A percentile compares a stretch with the other conserved stretches of the same genome.
Evolutionary conservation across 2,113 vertebrate genomes (phyloP).

Genomic region (Phoxinus phoxinus): DNA sequence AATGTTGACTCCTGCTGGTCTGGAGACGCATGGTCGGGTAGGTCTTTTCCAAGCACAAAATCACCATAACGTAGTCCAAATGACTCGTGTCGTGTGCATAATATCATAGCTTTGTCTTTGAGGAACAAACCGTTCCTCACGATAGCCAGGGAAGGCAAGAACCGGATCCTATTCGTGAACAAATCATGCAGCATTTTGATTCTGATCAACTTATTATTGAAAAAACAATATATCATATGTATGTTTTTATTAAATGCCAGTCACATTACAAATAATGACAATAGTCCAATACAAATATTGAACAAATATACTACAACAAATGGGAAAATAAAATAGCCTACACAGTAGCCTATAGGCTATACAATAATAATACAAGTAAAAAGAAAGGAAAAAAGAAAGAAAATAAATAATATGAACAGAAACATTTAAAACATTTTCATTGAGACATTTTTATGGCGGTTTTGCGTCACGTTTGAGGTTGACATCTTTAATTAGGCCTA

Average conservation of each 20-base stretch:
- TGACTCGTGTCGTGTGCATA: background rate
- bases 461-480: background rate
- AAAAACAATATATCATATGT: too few relatives aligned
- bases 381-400: too few relatives aligned
- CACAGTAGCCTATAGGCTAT: too few relatives aligned
- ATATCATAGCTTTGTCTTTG: background rate
- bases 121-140: background rate
- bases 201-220: background rate
- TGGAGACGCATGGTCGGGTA: background rate
- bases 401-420: too few relatives aligned
- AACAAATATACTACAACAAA: too few relatives aligned
- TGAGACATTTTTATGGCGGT: background rate
- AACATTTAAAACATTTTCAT: background rate
- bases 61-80: background rate
- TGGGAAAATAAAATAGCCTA: too few relatives aligned
- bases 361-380: too few relatives aligned
- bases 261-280: too few relatives aligned
- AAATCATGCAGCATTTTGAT: background rate
- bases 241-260: too few relatives aligned
- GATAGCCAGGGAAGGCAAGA: background rate
- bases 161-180: background rate
- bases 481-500: background rate
- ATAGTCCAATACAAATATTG: too few relatives aligned
- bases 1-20: constrained; percentile 10
- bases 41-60: background rate